These are phyloP conservation scores for Thunnus maccoyii DNA, from an alignment of 2,113 vertebrate genomes.

Conservation along the genomic window DNA sequence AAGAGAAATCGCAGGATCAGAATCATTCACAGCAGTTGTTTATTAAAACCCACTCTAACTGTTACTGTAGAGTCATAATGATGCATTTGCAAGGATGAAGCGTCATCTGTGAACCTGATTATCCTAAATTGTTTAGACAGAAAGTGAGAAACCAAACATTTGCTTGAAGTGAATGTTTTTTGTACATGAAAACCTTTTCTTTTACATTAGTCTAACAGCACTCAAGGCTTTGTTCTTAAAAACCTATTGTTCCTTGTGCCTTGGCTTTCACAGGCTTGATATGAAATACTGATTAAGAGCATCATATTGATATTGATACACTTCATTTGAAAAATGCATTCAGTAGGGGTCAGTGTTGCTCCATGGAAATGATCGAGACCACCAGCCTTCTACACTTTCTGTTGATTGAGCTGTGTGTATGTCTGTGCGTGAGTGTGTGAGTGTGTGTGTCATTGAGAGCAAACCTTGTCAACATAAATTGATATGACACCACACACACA, in stretches of 20 bases:
- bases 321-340: neutral
- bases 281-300: slow-evolving; percentile 30
- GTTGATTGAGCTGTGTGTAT: slow-evolving; percentile 38
- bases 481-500: slow-evolving; percentile 23
- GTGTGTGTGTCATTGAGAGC: slow-evolving; percentile 15
- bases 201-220: slow-evolving; percentile 1
- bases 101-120: neutral
- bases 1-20: neutral
- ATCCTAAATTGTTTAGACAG: neutral
- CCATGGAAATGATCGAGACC: slow-evolving; percentile 43
- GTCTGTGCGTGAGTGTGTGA: slow-evolving; percentile 6
- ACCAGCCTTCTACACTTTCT: neutral
- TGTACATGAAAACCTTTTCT: slow-evolving; percentile 8
- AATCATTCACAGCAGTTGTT: slow-evolving; percentile 1
- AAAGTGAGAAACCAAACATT: neutral
- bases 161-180: slow-evolving; percentile 1
- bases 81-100: slow-evolving; percentile 2
- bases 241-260: slow-evolving; percentile 22
- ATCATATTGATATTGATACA: neutral
- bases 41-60: slow-evolving; percentile 11
- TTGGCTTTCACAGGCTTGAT: neutral
- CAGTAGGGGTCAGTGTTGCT: slow-evolving; percentile 81
- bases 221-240: slow-evolving; percentile 20
- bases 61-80: neutral
- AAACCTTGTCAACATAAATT: slow-evolving; percentile 40